Base-by-base conservation (phyloP, 2,888 invertebrate genomes). In the Conistra vaccinii region DNA sequence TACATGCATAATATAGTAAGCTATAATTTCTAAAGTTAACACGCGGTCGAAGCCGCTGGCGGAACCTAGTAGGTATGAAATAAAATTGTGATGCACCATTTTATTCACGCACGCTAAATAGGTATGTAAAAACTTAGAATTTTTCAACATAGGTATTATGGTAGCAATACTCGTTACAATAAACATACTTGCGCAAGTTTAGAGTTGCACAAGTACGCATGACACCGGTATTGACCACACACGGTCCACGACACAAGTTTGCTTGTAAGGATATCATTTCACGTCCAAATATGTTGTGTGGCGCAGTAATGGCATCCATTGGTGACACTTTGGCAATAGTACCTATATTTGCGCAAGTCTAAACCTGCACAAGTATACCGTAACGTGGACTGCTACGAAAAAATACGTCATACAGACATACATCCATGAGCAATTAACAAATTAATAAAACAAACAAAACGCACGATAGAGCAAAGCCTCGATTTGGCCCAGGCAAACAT, bases 401-500 rank as follows among this genome's bases (percentile, higher is more conserved):
- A n/a, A n/a, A n/a, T n/a, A n/a, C n/a, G n/a, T n/a, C n/a, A n/a
- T n/a, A n/a, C n/a, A n/a, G n/a, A n/a, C n/a, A n/a, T n/a, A 42
- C 7, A 14, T 23, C 12, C 45, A n/a, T 45, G 7, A 6, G 63
- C 7, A 29, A 51, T 32, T 32, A 42, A 35, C 9, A 60, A 81
- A 32, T 20, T 1, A 58, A 53, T 32, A 48, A 58, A 48, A 58
- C 17, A 17, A 63, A 45, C 14, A n/a, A 66, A 57, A 48, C 12
- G 14, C 23, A 42, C 20, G 1, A 7, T 17, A 45, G 17, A 58
- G 53, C 42, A 69, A 32, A 48, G 45, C 35, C 9, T 53, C 35
- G 14, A 67, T 69, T 51, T 51, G 32, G 39, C 60, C 57, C 42
- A 70, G 57, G 65, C 35, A 61, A 61, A 53, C 58, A 68, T 60